These are phyloP conservation scores for Pogonophryne albipinna DNA, from an alignment of 2,797 vertebrate genomes.

Conservation along the genomic window DNA sequence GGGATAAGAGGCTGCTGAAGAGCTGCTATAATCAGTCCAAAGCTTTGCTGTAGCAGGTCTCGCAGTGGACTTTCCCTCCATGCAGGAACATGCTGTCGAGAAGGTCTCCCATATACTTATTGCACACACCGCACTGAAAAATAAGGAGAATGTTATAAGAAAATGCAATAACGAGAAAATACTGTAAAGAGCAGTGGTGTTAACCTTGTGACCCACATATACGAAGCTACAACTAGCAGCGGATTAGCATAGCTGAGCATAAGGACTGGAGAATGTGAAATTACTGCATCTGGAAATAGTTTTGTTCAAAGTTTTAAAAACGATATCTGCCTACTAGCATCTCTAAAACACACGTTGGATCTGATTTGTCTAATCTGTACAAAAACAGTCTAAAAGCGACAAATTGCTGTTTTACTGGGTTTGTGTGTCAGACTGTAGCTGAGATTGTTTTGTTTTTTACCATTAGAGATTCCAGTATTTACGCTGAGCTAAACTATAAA, in stretches of 20 bases:
- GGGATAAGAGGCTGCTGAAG: conserved; percentile 44
- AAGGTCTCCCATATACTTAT: conserved; percentile 94
- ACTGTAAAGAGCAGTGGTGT: conserved; percentile 1
- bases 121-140: conserved; percentile 91
- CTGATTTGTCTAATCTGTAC: no score
- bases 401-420: not conserved
- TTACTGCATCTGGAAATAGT: not conserved
- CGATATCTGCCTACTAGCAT: not conserved
- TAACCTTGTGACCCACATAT: not conserved
- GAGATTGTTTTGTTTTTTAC: not conserved
- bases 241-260: not conserved
- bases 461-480: not conserved
- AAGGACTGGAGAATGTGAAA: not conserved
- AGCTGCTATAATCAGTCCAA: conserved; percentile 83
- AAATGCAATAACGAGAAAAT: conserved; percentile 17
- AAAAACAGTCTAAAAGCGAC: no score
- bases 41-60: conserved; percentile 90
- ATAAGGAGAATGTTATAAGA: conserved; percentile 21
- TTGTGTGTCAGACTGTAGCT: not conserved
- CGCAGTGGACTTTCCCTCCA: conserved; percentile 91
- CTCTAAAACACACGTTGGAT: not conserved
- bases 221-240: not conserved
- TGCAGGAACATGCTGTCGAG: conserved; percentile 93
- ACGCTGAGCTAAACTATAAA: not conserved
- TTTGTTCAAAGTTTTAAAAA: not conserved